Evolutionary conservation across 2,113 vertebrate species (phyloP).

Genomic region (Alexandromys fortis): DNA sequence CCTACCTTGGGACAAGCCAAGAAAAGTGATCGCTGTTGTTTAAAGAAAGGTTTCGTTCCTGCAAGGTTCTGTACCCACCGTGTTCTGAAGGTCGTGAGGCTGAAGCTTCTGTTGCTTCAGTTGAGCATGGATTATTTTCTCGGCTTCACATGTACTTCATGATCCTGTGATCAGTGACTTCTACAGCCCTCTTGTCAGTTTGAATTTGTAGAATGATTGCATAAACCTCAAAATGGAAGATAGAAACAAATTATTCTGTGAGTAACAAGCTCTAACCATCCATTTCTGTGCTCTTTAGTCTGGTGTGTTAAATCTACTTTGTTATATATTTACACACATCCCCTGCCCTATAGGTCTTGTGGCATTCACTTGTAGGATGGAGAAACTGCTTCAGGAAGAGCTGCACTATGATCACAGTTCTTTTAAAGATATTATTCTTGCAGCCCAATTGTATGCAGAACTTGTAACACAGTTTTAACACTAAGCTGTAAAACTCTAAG

Average conservation of each 20-base stretch:
- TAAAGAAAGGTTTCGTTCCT: slow-evolving; percentile 66
- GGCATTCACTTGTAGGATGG: slow-evolving; percentile 80
- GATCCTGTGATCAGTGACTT: slow-evolving; percentile 21
- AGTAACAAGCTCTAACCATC: slow-evolving; percentile 83
- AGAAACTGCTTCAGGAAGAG: slow-evolving; percentile 71
- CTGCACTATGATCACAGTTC: slow-evolving; percentile 61
- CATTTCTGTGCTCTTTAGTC: slow-evolving; percentile 67
- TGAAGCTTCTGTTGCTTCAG: not conserved
- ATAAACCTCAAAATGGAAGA: slow-evolving; percentile 79
- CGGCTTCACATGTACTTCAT: slow-evolving; percentile 77
- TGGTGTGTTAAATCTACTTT: slow-evolving; percentile 65
- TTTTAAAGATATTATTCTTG: slow-evolving; percentile 75
- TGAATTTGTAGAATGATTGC: slow-evolving; percentile 88
- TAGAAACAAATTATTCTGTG: slow-evolving; percentile 79
- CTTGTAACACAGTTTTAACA: slow-evolving; percentile 82
- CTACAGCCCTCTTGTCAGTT: slow-evolving; percentile 67
- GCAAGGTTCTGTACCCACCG: slow-evolving; percentile 71
- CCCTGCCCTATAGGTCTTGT: too few relatives aligned
- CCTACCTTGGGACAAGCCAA: slow-evolving; percentile 58
- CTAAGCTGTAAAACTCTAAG: slow-evolving; percentile 79
- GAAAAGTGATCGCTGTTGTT: slow-evolving; percentile 56
- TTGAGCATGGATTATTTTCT: slow-evolving; percentile 72
- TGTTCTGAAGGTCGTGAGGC: slow-evolving; percentile 70
- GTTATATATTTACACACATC: slow-evolving; percentile 68
- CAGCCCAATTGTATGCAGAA: slow-evolving; percentile 77